Evolutionary conservation across 2,113 vertebrate species (phyloP), one percentile per base, ranked within the genome.

Genomic region (Cyphomyrus discorhynchus): DNA sequence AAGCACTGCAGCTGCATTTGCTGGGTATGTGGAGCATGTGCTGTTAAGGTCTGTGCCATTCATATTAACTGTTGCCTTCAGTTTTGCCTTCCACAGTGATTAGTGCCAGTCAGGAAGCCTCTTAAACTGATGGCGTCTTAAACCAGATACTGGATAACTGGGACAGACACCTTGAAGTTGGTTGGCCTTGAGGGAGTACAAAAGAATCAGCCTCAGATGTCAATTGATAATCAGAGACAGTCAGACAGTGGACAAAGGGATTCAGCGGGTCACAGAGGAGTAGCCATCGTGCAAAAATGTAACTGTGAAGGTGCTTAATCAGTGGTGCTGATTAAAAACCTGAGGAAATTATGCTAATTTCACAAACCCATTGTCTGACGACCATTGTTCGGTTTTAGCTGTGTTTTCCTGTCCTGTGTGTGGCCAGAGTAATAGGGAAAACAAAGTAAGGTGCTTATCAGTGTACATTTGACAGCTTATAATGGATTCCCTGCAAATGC

Each of bases 271-370:
- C 70, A 82, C 50, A 56, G 88, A 5, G 9, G 35, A 83, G 15
- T 21, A 45, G 21, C 88, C 3, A 35, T 35, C 21, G 6, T 39
- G 49, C 19, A 49, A 56, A 35, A 82, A 53, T 53, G 50, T 50
- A 49, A 42, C 31, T 11, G 15, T 24, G 70, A 80, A 83, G 46
- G 39, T 82, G 70, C 74, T 53, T 56, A 82, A 35, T 89, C 88
- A 89, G 31, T 53, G 46, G 70, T 45, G 50, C 88, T 83, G 74
- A 82, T 56, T 89, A 83, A 83, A 89, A 89, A 24, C 27, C 35
- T 19, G 50, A 45, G 27, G 70, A 56, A 89, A 56, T 89, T 89
- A 82, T 89, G 70, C 49, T 42, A 82, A 83, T 83, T 56, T 31
- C 1, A 35, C 74, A 83, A 39, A 89, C 21, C 49, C 31, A 83